phyloP scores from a whole-genome alignment of 2,888 invertebrate species.

The Dolichomitus sp. region DNA sequence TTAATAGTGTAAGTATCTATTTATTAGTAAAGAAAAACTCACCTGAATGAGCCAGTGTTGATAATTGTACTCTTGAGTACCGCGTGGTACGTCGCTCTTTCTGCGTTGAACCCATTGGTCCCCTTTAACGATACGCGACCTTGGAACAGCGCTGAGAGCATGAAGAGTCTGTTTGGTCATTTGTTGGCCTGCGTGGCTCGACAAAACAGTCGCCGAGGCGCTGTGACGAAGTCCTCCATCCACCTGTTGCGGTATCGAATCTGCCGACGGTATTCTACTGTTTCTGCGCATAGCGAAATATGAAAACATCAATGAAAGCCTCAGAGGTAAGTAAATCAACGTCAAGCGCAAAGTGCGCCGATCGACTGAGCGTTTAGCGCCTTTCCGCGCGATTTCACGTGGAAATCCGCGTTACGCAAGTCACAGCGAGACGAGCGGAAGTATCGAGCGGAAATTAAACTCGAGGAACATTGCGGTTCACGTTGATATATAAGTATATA shows the following conservation, averaged over 20 bases:
- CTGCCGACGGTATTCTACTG: conserved; percentile 89
- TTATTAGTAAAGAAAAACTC: conserved; percentile 53
- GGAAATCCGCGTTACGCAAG: conserved; percentile 38
- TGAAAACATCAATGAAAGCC: not conserved
- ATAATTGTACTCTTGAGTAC: conserved; percentile 88
- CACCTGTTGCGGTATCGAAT: conserved; percentile 88
- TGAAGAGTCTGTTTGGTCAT: conserved; percentile 91
- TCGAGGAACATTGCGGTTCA: conserved; percentile 25
- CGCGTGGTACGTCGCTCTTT: conserved; percentile 86
- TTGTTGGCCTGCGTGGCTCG: conserved; percentile 87
- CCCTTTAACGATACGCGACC: conserved; percentile 91
- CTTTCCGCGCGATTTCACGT: conserved; percentile 1
- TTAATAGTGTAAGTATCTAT: too few species aligned
- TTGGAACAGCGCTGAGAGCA: conserved; percentile 92
- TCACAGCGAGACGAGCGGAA: conserved; percentile 33
- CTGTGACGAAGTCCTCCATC: conserved; percentile 86
- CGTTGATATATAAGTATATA: conserved; percentile 3
- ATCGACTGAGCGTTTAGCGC: conserved; percentile 3
- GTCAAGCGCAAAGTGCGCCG: not conserved
- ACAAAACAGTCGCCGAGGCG: conserved; percentile 79
- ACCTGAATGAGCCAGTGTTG: conserved; percentile 97
- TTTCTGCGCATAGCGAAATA: conserved; percentile 85
- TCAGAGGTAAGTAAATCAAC: not conserved
- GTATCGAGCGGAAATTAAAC: conserved; percentile 29
- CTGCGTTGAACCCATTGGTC: conserved; percentile 91